Percentiles rank a stretch among this genome's conserved stretches.
phyloP scores from a whole-genome alignment of 2,888 invertebrate genomes.

The Eristalis intricaria region DNA sequence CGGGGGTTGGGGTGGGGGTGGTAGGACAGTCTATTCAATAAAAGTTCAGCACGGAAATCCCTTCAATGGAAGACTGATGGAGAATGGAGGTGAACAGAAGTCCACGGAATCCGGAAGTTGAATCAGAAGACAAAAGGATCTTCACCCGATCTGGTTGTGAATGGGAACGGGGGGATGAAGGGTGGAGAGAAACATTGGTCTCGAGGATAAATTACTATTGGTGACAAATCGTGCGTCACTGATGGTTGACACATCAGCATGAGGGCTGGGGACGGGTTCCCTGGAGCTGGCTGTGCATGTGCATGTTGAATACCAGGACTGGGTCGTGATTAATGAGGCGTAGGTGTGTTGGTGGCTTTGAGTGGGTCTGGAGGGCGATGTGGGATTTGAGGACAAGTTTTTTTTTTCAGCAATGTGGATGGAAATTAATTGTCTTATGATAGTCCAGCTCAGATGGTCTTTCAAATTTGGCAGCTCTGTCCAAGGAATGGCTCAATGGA shows the following conservation, averaged over 20 bases:
- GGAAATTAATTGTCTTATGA: too few relatives aligned
- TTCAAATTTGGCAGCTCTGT: too few relatives aligned
- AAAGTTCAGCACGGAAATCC: conserved; percentile 68
- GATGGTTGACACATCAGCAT: conserved; percentile 53
- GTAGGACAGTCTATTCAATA: conserved; percentile 59
- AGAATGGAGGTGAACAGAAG: conserved; percentile 15
- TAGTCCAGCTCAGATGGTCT: too few relatives aligned
- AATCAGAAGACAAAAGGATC: conserved; percentile 63
- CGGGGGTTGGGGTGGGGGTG: neutral
- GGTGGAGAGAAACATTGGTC: neutral
- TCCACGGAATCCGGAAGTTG: conserved; percentile 56
- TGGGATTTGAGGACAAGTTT: neutral
- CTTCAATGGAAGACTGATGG: conserved; percentile 54
- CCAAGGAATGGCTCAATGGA: too few relatives aligned
- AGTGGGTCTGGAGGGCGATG: neutral
- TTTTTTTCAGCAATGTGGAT: neutral
- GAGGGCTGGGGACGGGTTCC: neutral
- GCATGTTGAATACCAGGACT: neutral
- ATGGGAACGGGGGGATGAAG: neutral
- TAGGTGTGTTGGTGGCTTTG: neutral
- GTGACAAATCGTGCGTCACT: conserved; percentile 70
- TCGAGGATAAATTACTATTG: conserved; percentile 63
- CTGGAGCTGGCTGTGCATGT: neutral
- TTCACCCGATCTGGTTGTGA: neutral
- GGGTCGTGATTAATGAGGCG: neutral